These are phyloP conservation scores for Scolopax rusticola DNA, from an alignment of 2,797 vertebrate species.

Conservation along the genomic window DNA sequence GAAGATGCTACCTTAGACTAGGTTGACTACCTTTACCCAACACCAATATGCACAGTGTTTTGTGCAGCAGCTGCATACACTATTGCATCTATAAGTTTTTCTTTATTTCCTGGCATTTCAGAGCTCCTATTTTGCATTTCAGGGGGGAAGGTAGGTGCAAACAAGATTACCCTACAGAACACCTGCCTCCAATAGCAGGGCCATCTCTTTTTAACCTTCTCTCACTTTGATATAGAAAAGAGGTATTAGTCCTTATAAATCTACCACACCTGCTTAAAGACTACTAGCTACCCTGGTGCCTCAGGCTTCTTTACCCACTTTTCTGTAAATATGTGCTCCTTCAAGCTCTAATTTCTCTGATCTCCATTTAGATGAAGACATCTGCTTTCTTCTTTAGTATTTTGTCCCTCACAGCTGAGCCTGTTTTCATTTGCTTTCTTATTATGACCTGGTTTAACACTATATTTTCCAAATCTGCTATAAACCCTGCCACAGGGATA, in stretches of 20 bases:
- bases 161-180: neutral
- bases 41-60: fast-evolving
- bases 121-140: neutral
- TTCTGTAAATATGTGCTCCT: neutral
- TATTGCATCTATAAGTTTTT: neutral
- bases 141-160: neutral
- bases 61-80: fast-evolving
- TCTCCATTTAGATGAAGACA: neutral
- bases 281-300: neutral
- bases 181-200: fast-evolving
- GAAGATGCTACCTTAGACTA: neutral
- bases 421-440: neutral
- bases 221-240: neutral
- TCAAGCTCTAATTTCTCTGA: neutral
- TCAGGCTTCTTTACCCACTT: neutral
- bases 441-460: neutral
- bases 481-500: neutral
- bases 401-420: neutral
- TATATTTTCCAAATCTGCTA: neutral
- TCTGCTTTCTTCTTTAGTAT: neutral
- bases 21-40: fast-evolving
- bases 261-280: neutral
- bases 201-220: neutral
- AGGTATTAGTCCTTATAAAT: neutral
- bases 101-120: neutral